A percentile compares a stretch with the other conserved stretches of the same genome.
phyloP scores from a whole-genome alignment of 2,797 vertebrate species.

The Gila robusta region DNA sequence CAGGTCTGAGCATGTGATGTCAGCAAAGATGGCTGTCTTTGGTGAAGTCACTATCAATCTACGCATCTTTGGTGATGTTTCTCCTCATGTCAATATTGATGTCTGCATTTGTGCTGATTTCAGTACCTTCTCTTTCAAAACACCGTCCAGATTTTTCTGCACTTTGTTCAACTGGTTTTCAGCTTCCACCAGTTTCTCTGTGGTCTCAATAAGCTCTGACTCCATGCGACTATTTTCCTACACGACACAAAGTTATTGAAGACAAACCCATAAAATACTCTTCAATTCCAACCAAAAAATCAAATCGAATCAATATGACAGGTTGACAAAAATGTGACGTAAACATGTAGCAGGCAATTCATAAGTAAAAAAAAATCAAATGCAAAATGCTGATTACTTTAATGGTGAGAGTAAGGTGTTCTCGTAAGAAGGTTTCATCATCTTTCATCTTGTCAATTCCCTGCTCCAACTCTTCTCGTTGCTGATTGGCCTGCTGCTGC shows the following conservation, averaged over 20 bases:
- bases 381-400: constrained; percentile 80
- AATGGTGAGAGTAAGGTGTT: constrained; percentile 87
- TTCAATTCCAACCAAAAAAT: neutral
- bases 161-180: constrained; percentile 86
- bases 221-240: constrained; percentile 94
- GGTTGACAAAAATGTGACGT: neutral
- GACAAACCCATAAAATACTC: neutral
- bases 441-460: constrained; percentile 87
- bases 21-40: neutral
- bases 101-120: neutral
- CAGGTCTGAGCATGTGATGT: neutral
- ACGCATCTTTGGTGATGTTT: neutral
- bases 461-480: constrained; percentile 86
- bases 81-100: neutral
- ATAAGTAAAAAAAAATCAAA: neutral
- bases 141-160: constrained; percentile 86
- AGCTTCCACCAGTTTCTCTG: constrained; percentile 84
- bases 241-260: constrained; percentile 38
- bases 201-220: constrained; percentile 86
- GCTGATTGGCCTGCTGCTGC: constrained; percentile 87
- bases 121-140: constrained; percentile 90
- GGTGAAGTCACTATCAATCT: neutral
- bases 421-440: constrained; percentile 87
- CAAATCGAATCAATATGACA: neutral
- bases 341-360: neutral